Evolutionary conservation across 2,113 vertebrate genomes (phyloP).

Genomic region (Oreochromis spilurus): DNA sequence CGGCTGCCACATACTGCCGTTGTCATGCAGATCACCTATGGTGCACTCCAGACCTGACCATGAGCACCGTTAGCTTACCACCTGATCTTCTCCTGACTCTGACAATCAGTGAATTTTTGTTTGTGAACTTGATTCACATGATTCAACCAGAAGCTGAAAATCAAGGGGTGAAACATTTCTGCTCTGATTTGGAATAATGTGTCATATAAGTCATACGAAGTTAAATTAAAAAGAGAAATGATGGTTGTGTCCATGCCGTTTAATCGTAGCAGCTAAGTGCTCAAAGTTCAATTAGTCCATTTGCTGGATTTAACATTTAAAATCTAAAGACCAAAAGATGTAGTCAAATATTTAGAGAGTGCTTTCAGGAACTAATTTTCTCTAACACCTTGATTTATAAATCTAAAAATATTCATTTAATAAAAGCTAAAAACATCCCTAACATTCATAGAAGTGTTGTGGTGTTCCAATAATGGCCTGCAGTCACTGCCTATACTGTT

Average conservation of each 20-base stretch:
- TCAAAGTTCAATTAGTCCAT: neutral
- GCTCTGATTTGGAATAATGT: neutral
- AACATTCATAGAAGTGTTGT: neutral
- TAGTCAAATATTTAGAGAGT: neutral
- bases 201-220: neutral
- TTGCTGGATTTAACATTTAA: neutral
- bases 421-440: neutral
- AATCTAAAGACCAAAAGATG: neutral
- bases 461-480: neutral
- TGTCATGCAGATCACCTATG: neutral
- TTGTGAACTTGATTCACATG: neutral
- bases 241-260: neutral
- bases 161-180: neutral
- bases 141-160: neutral
- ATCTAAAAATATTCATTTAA: neutral
- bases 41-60: accelerated
- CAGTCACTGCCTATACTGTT: neutral
- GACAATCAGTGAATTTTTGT: neutral
- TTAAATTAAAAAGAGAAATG: neutral
- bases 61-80: neutral
- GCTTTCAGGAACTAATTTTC: neutral
- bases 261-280: neutral
- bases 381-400: neutral
- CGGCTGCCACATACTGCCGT: neutral
- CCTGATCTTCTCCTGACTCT: neutral